These are phyloP conservation scores for Folsomia candida DNA, from an alignment of 2,888 invertebrate genomes.

Conservation along the genomic window DNA sequence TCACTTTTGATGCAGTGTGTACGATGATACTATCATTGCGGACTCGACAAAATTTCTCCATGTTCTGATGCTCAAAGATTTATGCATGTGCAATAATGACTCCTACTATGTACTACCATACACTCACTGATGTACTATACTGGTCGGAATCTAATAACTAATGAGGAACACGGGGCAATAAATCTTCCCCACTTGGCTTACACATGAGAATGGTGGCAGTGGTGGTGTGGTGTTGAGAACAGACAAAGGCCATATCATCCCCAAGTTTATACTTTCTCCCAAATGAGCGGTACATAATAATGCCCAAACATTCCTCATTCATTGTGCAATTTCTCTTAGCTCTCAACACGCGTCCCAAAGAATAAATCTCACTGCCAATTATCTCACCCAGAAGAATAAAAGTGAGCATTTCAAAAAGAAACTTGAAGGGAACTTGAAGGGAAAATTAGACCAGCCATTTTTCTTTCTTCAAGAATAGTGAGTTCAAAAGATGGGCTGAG, in stretches of 20 bases:
- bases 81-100: conserved; percentile 9
- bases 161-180: conserved; percentile 12
- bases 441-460: too few species aligned
- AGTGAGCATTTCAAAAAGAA: neutral
- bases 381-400: conserved; percentile 4
- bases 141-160: conserved; percentile 7
- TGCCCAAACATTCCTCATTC: neutral
- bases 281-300: neutral
- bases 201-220: neutral
- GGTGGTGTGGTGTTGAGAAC: neutral
- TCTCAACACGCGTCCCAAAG: neutral
- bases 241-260: neutral
- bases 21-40: too few species aligned
- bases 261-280: neutral
- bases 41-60: too few species aligned
- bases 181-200: conserved; percentile 10
- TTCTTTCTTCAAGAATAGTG: too few species aligned
- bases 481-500: too few species aligned
- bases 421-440: neutral
- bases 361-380: conserved; percentile 4
- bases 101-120: too few species aligned
- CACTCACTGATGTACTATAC: neutral
- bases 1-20: neutral
- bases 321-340: neutral
- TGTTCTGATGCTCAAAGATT: conserved; percentile 1